Evolutionary conservation across 2,888 invertebrate genomes (phyloP).

Genomic region (Trachelus troglodyta): DNA sequence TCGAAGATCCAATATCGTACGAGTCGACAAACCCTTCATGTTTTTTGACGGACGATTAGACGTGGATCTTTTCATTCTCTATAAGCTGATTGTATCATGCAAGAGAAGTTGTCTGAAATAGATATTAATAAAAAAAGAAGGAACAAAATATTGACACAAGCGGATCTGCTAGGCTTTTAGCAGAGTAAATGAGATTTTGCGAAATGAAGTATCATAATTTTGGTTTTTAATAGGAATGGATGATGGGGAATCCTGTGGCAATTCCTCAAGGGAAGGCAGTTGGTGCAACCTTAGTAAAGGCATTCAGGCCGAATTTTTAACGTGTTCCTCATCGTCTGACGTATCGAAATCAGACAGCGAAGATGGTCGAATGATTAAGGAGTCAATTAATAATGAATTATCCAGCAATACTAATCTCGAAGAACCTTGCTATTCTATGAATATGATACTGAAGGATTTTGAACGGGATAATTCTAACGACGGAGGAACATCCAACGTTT

Average conservation of each 20-base stretch:
- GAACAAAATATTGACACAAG: slow-evolving; percentile 13
- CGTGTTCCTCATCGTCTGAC: slow-evolving; percentile 23
- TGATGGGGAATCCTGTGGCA: slow-evolving; percentile 25
- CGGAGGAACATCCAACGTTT: not conserved
- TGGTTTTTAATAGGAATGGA: slow-evolving; percentile 11
- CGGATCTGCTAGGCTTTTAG: slow-evolving; percentile 1
- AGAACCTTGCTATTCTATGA: not conserved
- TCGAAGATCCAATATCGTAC: not conserved
- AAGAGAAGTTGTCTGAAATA: slow-evolving; percentile 16
- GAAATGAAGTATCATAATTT: not conserved
- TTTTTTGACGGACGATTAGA: slow-evolving; percentile 10
- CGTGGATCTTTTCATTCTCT: slow-evolving; percentile 5
- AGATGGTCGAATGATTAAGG: slow-evolving; percentile 12
- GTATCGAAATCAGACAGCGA: slow-evolving; percentile 15
- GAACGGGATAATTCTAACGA: not conserved
- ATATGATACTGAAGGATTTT: not conserved
- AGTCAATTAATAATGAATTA: not conserved
- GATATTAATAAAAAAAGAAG: slow-evolving; percentile 6
- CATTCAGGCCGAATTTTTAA: slow-evolving; percentile 46
- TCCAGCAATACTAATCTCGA: not conserved
- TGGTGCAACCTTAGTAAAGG: slow-evolving; percentile 64
- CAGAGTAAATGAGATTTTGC: slow-evolving; percentile 16
- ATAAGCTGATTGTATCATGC: not conserved
- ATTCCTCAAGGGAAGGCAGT: slow-evolving; percentile 63
- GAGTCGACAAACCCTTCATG: slow-evolving; percentile 4